phyloP scores from a whole-genome alignment of 2,888 invertebrate genomes.

The Vandiemenella viatica region DNA sequence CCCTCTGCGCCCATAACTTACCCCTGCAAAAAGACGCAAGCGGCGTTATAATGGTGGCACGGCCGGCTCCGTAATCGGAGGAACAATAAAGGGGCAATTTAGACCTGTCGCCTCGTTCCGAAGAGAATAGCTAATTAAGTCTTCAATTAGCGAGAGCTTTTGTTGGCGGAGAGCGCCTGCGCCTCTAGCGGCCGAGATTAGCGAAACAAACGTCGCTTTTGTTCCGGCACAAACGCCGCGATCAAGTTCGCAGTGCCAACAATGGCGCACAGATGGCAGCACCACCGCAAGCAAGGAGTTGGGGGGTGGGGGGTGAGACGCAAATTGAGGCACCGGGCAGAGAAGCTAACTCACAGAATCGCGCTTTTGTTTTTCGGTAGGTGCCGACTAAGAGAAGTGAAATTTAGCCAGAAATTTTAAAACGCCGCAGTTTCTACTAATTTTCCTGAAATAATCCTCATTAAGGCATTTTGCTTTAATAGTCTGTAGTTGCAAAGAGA shows the following conservation, averaged over 20 bases:
- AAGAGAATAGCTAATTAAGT: conserved; percentile 17
- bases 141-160: conserved; percentile 16
- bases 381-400: too few relatives aligned
- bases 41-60: too few relatives aligned
- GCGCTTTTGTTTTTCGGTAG: too few relatives aligned
- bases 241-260: background rate
- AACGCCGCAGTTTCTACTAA: too few relatives aligned
- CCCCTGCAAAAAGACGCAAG: too few relatives aligned
- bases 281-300: conserved; percentile 1
- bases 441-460: too few relatives aligned
- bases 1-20: too few relatives aligned
- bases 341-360: too few relatives aligned
- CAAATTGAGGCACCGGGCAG: background rate
- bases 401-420: too few relatives aligned
- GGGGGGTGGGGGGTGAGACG: background rate
- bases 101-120: conserved; percentile 11
- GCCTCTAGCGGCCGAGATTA: conserved; percentile 8
- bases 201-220: conserved; percentile 8
- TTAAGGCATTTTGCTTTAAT: too few relatives aligned
- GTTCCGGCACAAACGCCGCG: conserved; percentile 1
- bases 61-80: conserved; percentile 9
- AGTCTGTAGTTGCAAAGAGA: too few relatives aligned
- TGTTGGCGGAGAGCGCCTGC: conserved; percentile 6
- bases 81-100: conserved; percentile 17
- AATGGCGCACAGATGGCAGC: too few relatives aligned